phyloP scores from a whole-genome alignment of 2,113 vertebrate genomes.

The Thinocorus orbignyianus region DNA sequence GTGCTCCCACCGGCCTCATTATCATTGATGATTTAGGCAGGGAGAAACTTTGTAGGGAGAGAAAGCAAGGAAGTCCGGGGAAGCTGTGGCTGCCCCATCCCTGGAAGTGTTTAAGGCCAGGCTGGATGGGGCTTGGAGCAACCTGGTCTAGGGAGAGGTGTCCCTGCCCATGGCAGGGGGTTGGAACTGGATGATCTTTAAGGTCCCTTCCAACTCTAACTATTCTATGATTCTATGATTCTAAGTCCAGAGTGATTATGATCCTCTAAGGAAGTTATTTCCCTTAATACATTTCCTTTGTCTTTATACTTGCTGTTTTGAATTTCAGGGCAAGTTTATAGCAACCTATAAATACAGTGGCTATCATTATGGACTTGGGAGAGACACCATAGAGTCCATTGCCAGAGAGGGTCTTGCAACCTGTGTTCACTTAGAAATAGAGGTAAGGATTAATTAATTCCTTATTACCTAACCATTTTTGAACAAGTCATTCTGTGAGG shows the following conservation, averaged over 20 bases:
- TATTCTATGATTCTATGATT: too few species aligned
- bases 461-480: not conserved
- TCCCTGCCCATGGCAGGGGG: too few species aligned
- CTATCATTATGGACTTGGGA: constrained; percentile 84
- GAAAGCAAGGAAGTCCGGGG: not conserved
- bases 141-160: too few species aligned
- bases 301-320: not conserved
- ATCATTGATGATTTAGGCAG: not conserved
- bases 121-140: too few species aligned
- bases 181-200: too few species aligned
- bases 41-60: not conserved
- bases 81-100: too few species aligned
- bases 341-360: constrained; percentile 80
- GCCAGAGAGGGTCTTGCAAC: constrained; percentile 89
- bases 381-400: constrained; percentile 84
- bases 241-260: not conserved
- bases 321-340: constrained; percentile 88
- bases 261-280: not conserved
- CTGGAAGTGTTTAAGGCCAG: too few species aligned
- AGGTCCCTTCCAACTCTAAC: too few species aligned
- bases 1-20: not conserved
- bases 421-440: constrained; percentile 90
- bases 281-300: not conserved
- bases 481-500: not conserved
- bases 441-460: constrained; percentile 70